Conservation (phyloP, 2,113 vertebrate species). For the Trichechus manatus region DNA sequence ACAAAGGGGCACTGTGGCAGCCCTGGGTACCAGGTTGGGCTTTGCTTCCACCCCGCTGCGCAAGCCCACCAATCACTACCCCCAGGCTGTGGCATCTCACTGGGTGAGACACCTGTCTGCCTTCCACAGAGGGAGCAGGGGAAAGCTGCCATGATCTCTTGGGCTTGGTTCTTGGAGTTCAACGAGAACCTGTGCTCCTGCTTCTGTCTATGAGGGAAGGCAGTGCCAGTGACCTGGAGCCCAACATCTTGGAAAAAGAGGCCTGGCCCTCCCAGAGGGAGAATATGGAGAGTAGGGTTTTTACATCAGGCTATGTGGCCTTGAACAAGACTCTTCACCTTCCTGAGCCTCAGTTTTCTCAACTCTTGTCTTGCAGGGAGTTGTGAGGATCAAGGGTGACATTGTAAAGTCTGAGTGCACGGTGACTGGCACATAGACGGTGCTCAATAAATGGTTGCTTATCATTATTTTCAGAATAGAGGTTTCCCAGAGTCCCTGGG, state of each 20-base stretch:
- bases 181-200: not conserved
- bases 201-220: not conserved
- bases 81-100: not conserved
- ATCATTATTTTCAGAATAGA: not conserved
- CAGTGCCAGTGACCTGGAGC: not conserved
- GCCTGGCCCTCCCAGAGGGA: not conserved
- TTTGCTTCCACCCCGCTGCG: not conserved
- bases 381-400: not conserved
- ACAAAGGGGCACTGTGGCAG: not conserved
- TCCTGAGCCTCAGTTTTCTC: not conserved
- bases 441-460: not conserved
- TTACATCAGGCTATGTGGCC: not conserved
- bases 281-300: not conserved
- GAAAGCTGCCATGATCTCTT: not conserved
- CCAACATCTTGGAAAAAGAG: not conserved
- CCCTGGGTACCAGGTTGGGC: not conserved
- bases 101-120: too few species aligned
- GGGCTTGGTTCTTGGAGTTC: not conserved
- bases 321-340: not conserved
- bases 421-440: not conserved
- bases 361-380: not conserved
- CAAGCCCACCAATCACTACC: not conserved
- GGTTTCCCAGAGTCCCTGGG: not conserved
- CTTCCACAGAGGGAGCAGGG: not conserved
- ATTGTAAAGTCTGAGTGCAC: not conserved